Evolutionary conservation across 2,797 vertebrate genomes (phyloP), one percentile per base, ranked within the genome.

Genomic region (Esox masquinongy): DNA sequence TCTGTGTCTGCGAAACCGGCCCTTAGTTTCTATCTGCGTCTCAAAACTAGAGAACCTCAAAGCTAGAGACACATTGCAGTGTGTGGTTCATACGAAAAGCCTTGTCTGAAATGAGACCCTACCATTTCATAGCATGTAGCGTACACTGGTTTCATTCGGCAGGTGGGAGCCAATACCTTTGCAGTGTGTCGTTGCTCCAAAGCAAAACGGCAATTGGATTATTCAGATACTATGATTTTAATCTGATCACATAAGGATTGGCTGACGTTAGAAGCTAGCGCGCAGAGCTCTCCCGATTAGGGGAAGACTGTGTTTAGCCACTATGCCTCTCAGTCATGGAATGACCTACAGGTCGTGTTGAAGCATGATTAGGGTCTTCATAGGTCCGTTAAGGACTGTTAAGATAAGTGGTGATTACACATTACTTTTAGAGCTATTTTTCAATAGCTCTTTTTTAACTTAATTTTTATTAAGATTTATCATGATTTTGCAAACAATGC

Each of bases 51-150:
- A 39, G 36, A 39, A 31, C 29, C 50, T 71, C 50, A 8, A 5
- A 8, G 36, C 36, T 5, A 39, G 36, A 39, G 36, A 39, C 31
- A 36, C 31, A 34, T 51, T 56, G 3, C 26, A 11, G 7, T 71
- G 50, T 72, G 34, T 56, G 70, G 70, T 59, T 72, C 70, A 59
- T 12, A n/a, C 19, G 70, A 56, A 51, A 72, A 31, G 31, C 70
- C 70, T 34, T 19, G 70, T 50, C 53, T 72, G 70, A 72, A 72
- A 72, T 72, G 29, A 72, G 26, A 56, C 31, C 22, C 31, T 31
- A 71, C 22, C 36, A 68, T 4, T 43, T 70, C 68, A n/a, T 5
- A 50, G 11, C 24, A 47, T 47, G 43, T 47, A 14, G 43, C 15
- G 12, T 22, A 24, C 51, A 61, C 34, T 16, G 15, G 53, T 19